Conservation (phyloP, 2,797 vertebrate genomes). For the Mus spretus region DNA sequence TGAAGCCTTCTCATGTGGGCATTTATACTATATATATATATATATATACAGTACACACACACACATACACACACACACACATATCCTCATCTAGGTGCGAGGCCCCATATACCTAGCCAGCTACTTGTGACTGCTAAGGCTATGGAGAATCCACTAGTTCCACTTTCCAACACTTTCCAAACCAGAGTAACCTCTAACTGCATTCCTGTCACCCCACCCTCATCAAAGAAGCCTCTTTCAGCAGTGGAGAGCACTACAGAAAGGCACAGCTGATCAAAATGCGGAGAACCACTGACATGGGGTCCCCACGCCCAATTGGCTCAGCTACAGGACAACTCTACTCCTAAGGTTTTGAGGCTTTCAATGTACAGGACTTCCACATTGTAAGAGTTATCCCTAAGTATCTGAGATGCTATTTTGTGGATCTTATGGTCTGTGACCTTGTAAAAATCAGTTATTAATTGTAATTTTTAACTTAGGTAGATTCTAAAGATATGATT, state of each 20-base stretch:
- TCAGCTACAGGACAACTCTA: not conserved
- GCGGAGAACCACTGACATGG: not conserved
- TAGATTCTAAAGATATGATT: conserved; percentile 27
- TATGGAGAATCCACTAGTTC: not conserved
- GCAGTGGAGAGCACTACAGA: not conserved
- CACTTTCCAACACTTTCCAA: too few relatives aligned
- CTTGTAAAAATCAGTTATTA: conserved; percentile 44
- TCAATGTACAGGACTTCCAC: not conserved
- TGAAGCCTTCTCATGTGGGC: not conserved
- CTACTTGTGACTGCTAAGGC: not conserved
- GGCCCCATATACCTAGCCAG: too few relatives aligned
- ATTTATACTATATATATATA: not conserved
- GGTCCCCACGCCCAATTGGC: not conserved
- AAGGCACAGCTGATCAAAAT: not conserved
- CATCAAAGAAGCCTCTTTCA: not conserved
- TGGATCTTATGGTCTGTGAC: not conserved
- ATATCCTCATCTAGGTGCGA: not conserved
- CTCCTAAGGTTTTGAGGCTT: not conserved
- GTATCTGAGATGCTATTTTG: conserved; percentile 10
- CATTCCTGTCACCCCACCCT: not conserved
- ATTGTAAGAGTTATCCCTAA: conserved; percentile 2
- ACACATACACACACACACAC: too few relatives aligned
- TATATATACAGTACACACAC: too few relatives aligned
- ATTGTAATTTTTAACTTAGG: conserved; percentile 22
- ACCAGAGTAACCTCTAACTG: not conserved